Base-by-base conservation (phyloP, 2,888 invertebrate genomes). In the Herminia tarsipennalis region DNA sequence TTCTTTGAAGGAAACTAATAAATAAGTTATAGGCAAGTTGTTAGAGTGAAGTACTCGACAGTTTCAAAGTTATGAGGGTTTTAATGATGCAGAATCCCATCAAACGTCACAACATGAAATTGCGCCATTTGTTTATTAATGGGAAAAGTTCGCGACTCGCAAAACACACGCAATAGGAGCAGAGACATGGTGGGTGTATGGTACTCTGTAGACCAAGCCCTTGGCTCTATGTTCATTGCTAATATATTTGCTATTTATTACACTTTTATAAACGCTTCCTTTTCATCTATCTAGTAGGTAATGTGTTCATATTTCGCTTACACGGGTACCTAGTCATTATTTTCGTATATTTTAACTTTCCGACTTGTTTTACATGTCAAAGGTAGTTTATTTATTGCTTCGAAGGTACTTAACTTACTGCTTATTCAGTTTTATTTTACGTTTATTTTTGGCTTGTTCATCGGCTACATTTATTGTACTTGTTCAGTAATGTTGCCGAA, bases 21-120 rank as follows among this genome's bases (percentile, higher is more conserved):
- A 64, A 64, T 57, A 64, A 63, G 57, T 64, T 52, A 55, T 45
- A 32, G 35, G 9, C 28, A 58, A 57, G 47, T 65, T 60, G 48
- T n/a, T 51, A 45, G 40, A 34, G 41, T 51, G 22, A 54, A 48
- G 48, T 43, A 49, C 57, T 42, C 45, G 42, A 40, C 47, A 48
- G 45, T 58, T 63, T 38, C 44, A 49, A 48, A 64, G 61, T 65
- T 65, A 63, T 55, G 57, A 64, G 58, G 55, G 58, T 61, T 61
- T 64, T 64, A 65, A 64, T 64, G 65, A 64, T 56, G 61, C 58
- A 65, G 55, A 65, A 58, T 61, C 52, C 56, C 58, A 65, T 64
- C 58, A 64, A 64, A 65, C 45, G 55, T 61, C 63, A 61, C 58
- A 52, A 63, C 61, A 65, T 58, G 58, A 61, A 52, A 65, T 38